Base-by-base conservation (phyloP, 2,113 vertebrate genomes). In the Clarias gariepinus region DNA sequence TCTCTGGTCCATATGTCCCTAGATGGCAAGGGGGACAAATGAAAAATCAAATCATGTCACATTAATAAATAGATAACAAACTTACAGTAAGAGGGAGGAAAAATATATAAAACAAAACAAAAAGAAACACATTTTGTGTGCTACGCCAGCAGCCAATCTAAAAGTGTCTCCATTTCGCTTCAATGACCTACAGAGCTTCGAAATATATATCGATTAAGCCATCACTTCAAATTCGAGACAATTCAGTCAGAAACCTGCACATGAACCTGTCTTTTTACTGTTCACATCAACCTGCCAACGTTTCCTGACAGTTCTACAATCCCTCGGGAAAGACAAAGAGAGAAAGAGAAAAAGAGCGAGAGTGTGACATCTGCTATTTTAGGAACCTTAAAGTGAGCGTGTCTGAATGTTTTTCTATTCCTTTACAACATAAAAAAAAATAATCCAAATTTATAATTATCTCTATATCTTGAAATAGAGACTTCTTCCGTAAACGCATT, bases 1-100 rank as follows among this genome's bases (percentile, higher is more conserved):
- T 96, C 61, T 98, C 96, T 16, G 98, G 98, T 86, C 97, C 98
- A 4, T 97, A 97, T 66, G 93, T 93, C 91, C 98, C 98, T 99
- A 93, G 61, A 89, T 63, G 91, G 90, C 84, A 93, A 7, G 7
- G 47, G 47, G 47, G 87, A 80, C 21, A 87, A 90, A 91, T 47
- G 87, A 78, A 64, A 69, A 83, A 88, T 47, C 81, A 66, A 47
- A 47, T 8, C 47, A 47, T 47, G n/a, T 61, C 58, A 63, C 21
- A n/a, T 68, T 21, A 66, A 66, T 33, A 52, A 52, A 66, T 71
- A 33, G 81, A 33, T 73, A 73, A 7, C 74, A 19, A 19, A 41
- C 28, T 47, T 47, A 36, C 33, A 36, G 1, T 36, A 6, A 47
- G 47, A 47, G 7, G 47, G 47, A 47, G 6, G 47, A 78, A 33